These are phyloP conservation scores for Panulirus ornatus DNA, from an alignment of 1,140 invertebrate genomes.

Conservation along the genomic window DNA sequence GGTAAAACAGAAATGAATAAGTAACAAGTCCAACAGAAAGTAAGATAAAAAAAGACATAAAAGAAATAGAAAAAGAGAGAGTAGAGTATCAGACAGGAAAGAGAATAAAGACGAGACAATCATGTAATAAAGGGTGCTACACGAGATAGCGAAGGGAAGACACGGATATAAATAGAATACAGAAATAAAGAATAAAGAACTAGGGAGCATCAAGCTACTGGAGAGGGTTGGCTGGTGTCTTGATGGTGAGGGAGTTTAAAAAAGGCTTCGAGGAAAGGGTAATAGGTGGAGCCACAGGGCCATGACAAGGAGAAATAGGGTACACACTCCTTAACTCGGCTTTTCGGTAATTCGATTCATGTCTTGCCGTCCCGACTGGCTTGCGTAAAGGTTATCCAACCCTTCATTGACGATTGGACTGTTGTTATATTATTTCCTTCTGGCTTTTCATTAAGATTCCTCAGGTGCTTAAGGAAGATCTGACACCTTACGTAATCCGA, in stretches of 20 bases:
- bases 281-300: not conserved
- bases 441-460: too few relatives aligned
- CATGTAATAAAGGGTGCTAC: not conserved
- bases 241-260: not conserved
- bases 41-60: not conserved
- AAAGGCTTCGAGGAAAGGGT: not conserved
- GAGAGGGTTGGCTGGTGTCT: not conserved
- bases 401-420: too few relatives aligned
- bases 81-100: not conserved
- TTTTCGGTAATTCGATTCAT: constrained; percentile 8
- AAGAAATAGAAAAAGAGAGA: not conserved
- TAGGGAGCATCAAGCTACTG: not conserved
- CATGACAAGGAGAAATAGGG: not conserved
- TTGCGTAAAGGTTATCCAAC: too few relatives aligned
- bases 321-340: constrained; percentile 19
- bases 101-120: constrained; percentile 2
- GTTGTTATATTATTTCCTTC: too few relatives aligned
- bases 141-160: constrained; percentile 1
- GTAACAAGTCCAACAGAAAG: not conserved
- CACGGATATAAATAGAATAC: not conserved
- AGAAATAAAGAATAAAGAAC: not conserved
- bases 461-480: too few relatives aligned
- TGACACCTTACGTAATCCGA: too few relatives aligned
- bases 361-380: too few relatives aligned
- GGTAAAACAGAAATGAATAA: too few relatives aligned